A percentile compares a stretch with the other conserved stretches of the same genome.
Conservation (phyloP, 1,140 invertebrate species). For the Micrasema minimum region DNA sequence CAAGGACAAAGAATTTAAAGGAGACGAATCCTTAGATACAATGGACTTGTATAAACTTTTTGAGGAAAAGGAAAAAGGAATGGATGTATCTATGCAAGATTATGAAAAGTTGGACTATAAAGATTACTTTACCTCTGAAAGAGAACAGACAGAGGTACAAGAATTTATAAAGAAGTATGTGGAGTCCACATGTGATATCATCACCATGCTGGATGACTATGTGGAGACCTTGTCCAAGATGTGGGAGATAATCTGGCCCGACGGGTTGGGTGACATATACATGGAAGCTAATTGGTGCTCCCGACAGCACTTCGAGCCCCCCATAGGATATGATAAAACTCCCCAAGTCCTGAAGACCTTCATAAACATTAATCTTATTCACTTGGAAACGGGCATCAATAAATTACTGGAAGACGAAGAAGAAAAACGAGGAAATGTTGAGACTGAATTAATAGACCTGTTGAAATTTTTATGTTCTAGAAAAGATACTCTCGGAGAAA, state of each 20-base stretch:
- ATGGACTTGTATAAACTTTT: slow-evolving; percentile 74
- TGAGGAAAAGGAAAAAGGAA: slow-evolving; percentile 67
- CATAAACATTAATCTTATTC: slow-evolving; percentile 70
- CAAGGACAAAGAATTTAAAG: slow-evolving; percentile 57
- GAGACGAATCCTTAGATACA: slow-evolving; percentile 72
- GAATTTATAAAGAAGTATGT: slow-evolving; percentile 71
- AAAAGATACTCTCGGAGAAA: slow-evolving; percentile 61
- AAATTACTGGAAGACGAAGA: slow-evolving; percentile 63
- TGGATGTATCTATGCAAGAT: slow-evolving; percentile 25
- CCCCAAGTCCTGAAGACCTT: slow-evolving; percentile 67
- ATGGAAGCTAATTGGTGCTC: slow-evolving; percentile 69
- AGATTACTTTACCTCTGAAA: slow-evolving; percentile 73
- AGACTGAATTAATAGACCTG: slow-evolving; percentile 60
- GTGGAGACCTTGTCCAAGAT: slow-evolving; percentile 69
- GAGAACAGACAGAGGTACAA: slow-evolving; percentile 73
- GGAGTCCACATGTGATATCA: slow-evolving; percentile 67
- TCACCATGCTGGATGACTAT: slow-evolving; percentile 72
- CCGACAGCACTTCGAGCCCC: slow-evolving; percentile 67
- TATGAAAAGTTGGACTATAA: slow-evolving; percentile 50
- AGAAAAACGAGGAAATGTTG: slow-evolving; percentile 57
- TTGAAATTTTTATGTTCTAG: slow-evolving; percentile 58
- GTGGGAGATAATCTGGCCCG: slow-evolving; percentile 74
- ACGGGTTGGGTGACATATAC: slow-evolving; percentile 70
- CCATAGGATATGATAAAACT: slow-evolving; percentile 65
- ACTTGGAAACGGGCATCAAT: slow-evolving; percentile 72